Evolutionary conservation across 2,113 vertebrate genomes (phyloP), one percentile per base, ranked within the genome.

Genomic region (Ptilonorhynchus violaceus): DNA sequence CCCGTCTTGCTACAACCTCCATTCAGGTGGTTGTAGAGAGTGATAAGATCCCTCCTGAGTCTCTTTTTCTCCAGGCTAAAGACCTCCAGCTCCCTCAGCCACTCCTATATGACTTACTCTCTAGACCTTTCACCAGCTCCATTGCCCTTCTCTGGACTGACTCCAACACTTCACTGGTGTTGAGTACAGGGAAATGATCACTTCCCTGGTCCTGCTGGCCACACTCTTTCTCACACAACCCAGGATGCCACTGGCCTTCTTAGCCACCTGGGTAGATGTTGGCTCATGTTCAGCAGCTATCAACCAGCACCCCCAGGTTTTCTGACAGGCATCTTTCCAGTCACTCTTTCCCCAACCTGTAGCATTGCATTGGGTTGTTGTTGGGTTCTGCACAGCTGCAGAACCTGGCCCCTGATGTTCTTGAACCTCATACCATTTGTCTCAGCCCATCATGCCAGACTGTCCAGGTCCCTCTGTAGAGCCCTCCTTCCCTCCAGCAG

Each of bases 321-420:
- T 42, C 30, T 49, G 24, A 30, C 50, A 35, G 10, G 7, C 7
- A 49, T 13, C 15, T 39, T 58, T 56, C 19, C 35, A 75, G 35
- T 16, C 7, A 25, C 16, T 63, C 33, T 49, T 67, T 9, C 4
- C 8, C 13, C 44, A 42, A 1, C 2, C 14, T 76, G 25, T 25
- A 31, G 13, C 14, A 27, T 25, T 76, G 44, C 35, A 49, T 31
- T 16, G 21, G 16, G 8, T 59, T 76, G 10, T 58, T 67, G 20
- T 42, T 27, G n/a, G n/a, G n/a, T n/a, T n/a, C n/a, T n/a, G 35
- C 30, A 24, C 30, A 47, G 1, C 0, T 1, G 23, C 21, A n/a
- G 30, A 39, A 56, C 8, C 23, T 19, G 23, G 15, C 15, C 13
- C 15, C 23, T 28, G n/a, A 8, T 12, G 12, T 47, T 41, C 11